phyloP scores from a whole-genome alignment of 2,888 invertebrate species.

The Scaptomyza cyrtandrae region DNA sequence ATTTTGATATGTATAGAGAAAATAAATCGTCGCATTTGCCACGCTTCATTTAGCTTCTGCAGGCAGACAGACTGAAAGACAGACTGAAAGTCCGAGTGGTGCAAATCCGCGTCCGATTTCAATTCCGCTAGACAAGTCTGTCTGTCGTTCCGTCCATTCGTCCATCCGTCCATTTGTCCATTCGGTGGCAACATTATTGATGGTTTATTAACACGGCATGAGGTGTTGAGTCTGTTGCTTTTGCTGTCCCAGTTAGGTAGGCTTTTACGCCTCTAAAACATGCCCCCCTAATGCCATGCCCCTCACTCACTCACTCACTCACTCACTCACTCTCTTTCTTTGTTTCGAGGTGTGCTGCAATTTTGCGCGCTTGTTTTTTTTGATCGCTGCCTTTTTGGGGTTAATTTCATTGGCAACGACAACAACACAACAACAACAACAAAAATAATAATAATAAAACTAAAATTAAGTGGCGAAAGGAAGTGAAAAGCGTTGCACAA shows the following conservation, averaged over 20 bases:
- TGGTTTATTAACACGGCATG: slow-evolving; percentile 79
- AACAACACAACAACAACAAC: slow-evolving; percentile 2
- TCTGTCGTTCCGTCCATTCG: too few species aligned
- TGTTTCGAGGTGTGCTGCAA: slow-evolving; percentile 31
- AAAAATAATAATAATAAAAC: slow-evolving; percentile 48
- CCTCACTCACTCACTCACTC: too few species aligned
- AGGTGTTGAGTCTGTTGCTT: slow-evolving; percentile 62
- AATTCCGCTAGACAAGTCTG: slow-evolving; percentile 10
- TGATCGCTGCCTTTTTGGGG: slow-evolving; percentile 29
- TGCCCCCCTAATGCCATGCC: too few species aligned
- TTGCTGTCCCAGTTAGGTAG: slow-evolving; percentile 37
- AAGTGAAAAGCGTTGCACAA: slow-evolving; percentile 66
- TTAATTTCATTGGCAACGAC: slow-evolving; percentile 52
- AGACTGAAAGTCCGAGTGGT: neutral
- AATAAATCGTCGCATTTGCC: slow-evolving; percentile 68
- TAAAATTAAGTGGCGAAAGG: slow-evolving; percentile 67
- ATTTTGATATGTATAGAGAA: slow-evolving; percentile 39
- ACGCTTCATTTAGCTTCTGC: slow-evolving; percentile 53
- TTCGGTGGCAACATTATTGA: slow-evolving; percentile 61
- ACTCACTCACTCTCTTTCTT: neutral
- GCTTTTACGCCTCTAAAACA: slow-evolving; percentile 7
- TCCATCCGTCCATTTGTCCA: neutral
- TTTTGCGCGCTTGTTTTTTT: slow-evolving; percentile 46
- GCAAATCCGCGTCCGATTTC: slow-evolving; percentile 12
- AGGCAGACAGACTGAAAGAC: neutral